Percentiles rank a stretch among this genome's conserved stretches.
Conservation (phyloP, 2,797 vertebrate genomes). For the Podargus strigoides region DNA sequence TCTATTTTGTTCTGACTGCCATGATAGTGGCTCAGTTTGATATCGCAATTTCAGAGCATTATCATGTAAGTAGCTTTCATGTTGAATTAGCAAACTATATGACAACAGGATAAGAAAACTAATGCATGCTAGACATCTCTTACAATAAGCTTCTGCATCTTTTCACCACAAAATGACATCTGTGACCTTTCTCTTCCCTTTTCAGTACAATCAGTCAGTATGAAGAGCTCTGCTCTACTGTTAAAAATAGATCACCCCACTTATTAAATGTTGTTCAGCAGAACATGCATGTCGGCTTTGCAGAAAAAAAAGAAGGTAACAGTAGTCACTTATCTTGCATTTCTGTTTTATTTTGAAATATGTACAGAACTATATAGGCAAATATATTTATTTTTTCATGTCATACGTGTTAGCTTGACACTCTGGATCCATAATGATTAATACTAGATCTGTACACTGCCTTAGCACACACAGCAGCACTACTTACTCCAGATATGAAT, state of each 20-base stretch:
- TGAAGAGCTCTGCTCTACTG: background rate
- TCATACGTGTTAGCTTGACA: background rate
- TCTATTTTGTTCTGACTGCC: background rate
- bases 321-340: background rate
- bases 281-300: background rate
- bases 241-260: background rate
- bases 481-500: background rate
- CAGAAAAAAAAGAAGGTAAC: background rate
- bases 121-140: background rate
- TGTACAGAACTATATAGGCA: background rate
- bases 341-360: background rate
- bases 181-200: constrained; percentile 39
- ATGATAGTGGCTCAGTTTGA: background rate
- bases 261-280: background rate
- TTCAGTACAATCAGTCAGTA: background rate
- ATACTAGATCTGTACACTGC: background rate
- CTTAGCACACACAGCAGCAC: background rate
- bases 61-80: background rate
- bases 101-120: background rate
- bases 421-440: background rate
- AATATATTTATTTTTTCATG: background rate
- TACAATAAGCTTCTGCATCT: background rate
- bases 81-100: background rate
- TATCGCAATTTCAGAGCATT: background rate
- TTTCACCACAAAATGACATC: background rate